These are phyloP conservation scores for Calliphora vicina DNA, from an alignment of 1,140 invertebrate genomes.

Conservation along the genomic window DNA sequence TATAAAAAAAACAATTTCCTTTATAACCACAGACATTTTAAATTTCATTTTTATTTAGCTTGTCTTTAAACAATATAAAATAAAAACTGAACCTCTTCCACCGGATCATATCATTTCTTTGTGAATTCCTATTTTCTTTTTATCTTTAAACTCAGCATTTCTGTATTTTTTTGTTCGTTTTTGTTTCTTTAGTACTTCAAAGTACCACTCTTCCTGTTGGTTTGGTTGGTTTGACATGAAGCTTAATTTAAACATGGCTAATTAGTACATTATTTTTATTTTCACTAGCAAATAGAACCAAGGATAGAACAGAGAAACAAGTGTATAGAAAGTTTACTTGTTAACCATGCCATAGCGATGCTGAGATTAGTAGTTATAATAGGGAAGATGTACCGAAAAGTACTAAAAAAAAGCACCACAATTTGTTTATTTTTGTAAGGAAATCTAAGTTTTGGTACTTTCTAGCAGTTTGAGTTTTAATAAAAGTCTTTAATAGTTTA, in stretches of 20 bases:
- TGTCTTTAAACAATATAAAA: background rate
- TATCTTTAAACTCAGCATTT: background rate
- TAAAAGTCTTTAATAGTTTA: too few relatives aligned
- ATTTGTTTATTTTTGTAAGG: too few relatives aligned
- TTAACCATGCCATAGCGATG: background rate
- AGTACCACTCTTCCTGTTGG: background rate
- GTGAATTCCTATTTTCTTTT: background rate
- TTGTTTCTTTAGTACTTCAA: background rate
- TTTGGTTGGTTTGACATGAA: background rate
- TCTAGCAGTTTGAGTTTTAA: too few relatives aligned
- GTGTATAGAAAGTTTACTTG: background rate
- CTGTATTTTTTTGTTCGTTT: background rate
- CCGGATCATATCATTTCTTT: background rate
- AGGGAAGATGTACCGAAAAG: background rate
- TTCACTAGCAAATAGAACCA: background rate
- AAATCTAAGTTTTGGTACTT: too few relatives aligned
- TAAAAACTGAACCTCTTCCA: background rate
- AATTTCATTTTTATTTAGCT: too few relatives aligned
- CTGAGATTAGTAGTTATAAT: background rate
- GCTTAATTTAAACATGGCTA: background rate
- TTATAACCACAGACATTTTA: too few relatives aligned
- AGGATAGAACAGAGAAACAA: background rate
- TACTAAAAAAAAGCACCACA: background rate
- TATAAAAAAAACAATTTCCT: too few relatives aligned
- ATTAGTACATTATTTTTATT: constrained; percentile 2